These are phyloP conservation scores for Lepisosteus oculatus DNA, from an alignment of 2,113 vertebrate species.

Conservation along the genomic window DNA sequence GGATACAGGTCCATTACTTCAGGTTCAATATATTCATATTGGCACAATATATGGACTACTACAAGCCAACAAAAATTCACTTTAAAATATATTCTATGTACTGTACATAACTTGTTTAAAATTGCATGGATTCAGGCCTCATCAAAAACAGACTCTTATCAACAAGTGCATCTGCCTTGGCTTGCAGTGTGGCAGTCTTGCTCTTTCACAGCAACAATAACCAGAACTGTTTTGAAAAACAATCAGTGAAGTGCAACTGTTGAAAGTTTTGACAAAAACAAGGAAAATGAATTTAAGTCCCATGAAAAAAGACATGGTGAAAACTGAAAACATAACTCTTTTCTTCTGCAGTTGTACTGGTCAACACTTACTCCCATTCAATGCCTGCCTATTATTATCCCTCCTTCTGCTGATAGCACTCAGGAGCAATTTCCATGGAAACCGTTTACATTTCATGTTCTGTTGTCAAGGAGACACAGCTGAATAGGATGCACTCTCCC, in stretches of 20 bases:
- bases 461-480: constrained; percentile 61
- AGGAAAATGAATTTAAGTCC: background rate
- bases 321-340: constrained; percentile 15
- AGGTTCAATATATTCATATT: too few relatives aligned
- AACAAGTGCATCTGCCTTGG: constrained; percentile 6
- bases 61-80: too few relatives aligned
- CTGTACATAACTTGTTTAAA: too few relatives aligned
- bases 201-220: background rate
- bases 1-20: too few relatives aligned
- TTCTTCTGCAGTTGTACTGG: constrained; percentile 8
- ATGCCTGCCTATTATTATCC: constrained; percentile 42
- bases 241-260: background rate
- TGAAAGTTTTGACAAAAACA: constrained; percentile 2
- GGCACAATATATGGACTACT: too few relatives aligned
- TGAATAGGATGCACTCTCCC: constrained; percentile 46
- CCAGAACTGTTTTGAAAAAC: background rate
- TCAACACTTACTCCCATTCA: constrained; percentile 5
- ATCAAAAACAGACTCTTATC: constrained; percentile 10
- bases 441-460: constrained; percentile 56
- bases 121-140: background rate
- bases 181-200: background rate
- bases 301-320: background rate
- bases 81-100: too few relatives aligned
- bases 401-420: constrained; percentile 35
- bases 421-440: constrained; percentile 63